These are phyloP conservation scores for Micromesistius poutassou DNA, from an alignment of 2,797 vertebrate species.

Conservation along the genomic window DNA sequence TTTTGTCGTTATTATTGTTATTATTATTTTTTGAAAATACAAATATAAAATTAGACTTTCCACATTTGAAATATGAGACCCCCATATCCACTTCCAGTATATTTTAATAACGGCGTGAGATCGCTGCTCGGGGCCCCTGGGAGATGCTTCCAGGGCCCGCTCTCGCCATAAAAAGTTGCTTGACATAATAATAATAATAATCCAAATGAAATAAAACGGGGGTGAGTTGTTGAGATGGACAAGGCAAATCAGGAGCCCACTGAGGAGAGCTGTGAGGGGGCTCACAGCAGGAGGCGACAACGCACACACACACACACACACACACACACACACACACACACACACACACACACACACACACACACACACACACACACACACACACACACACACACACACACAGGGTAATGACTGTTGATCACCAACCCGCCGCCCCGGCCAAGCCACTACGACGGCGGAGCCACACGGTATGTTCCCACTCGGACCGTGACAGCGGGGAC, in stretches of 20 bases:
- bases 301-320: conserved; percentile 3
- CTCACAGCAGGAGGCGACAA: background rate
- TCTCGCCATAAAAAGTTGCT: conserved; percentile 73
- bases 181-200: conserved; percentile 43
- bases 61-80: conserved; percentile 99
- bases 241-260: conserved; percentile 36
- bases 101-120: conserved; percentile 95
- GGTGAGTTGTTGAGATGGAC: conserved; percentile 74
- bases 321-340: conserved; percentile 1
- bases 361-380: too few species aligned
- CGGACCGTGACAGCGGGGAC: background rate
- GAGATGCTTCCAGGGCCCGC: conserved; percentile 89
- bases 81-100: conserved; percentile 84
- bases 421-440: background rate
- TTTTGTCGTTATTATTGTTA: conserved; percentile 64
- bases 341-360: too few species aligned
- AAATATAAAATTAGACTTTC: conserved; percentile 99
- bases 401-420: background rate
- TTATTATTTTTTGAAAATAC: conserved; percentile 93
- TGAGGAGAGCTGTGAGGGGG: conserved; percentile 49
- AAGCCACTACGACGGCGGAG: too few species aligned
- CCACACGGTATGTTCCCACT: too few species aligned
- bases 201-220: conserved; percentile 49
- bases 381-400: background rate
- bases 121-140: conserved; percentile 96